Base-by-base conservation (phyloP, 2,113 vertebrate genomes). In the Pampusana beccarii region DNA sequence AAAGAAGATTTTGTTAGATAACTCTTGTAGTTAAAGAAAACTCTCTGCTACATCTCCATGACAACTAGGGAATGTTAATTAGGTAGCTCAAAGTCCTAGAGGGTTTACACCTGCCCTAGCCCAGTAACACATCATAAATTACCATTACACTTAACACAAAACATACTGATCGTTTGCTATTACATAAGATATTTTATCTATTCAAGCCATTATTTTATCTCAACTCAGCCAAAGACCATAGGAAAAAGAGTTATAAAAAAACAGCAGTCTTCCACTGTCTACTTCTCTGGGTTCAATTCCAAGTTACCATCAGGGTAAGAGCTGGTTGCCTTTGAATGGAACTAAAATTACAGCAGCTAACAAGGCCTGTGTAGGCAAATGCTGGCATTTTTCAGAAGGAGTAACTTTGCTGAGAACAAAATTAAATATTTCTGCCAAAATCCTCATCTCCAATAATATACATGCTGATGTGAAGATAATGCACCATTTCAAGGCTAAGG, bases 41-140 rank as follows among this genome's bases (percentile, higher is more conserved):
- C 75, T 50, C 65, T 90, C 79, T 95, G n/a, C 29, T 79, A 71
- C 17, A 90, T 92, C 44, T 95, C 93, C 93, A 92, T 87, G 83
- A 87, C 80, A 94, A 90, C 73, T 36, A 77, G 26, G 31, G 80
- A 88, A 88, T 38, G 53, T 56, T 88, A 93, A 96, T 97, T 90
- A 5, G 6, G 40, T 36, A 80, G 84, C 51, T 93, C 50, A 51
- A 88, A 89, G 58, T 95, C 79, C 89, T 72, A 78, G 74, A 94
- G 75, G 75, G 62, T 50, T 94, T 85, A 77, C 84, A 96, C 84
- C 91, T 96, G 93, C 80, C 85, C 79, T 21, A 65, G 81, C 83
- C 67, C 87, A 40, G 7, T 90, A 80, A 78, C 24, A 83, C 38
- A 92, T 7, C 36, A 84, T 78, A 94, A 90, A 90, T 85, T 94